Base-by-base conservation (phyloP, 1,140 invertebrate species). In the Archegozetes longisetosus region DNA sequence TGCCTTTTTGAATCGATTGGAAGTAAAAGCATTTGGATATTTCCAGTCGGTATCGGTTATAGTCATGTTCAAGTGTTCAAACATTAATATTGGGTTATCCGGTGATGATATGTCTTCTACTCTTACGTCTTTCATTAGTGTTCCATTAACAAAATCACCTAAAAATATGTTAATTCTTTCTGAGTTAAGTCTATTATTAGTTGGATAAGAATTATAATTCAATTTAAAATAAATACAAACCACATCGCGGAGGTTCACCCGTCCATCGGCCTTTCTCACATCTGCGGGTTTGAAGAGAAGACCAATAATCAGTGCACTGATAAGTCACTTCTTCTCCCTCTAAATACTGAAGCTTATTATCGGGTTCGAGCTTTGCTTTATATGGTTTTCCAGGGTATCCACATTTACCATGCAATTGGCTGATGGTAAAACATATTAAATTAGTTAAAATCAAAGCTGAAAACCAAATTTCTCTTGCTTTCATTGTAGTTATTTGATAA, bases 381-480 rank as follows among this genome's bases (percentile, higher is more conserved):
- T 51, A 58, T 46, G 57, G 57, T 28, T 58, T 58, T 29, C 57
- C 57, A 9, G 57, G 57, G 49, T 49, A 58, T 26, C 57, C 57
- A 58, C 57, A 58, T 29, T 58, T 50, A 1, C 40, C 20, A 29
- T 47, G 46, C 22, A 58, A 40, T 23, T 58, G 32, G 17, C 32
- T n/a, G n/a, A n/a, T n/a, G n/a, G n/a, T n/a, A n/a, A n/a, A 40
- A 40, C 32, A 40, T 40, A 40, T 40, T 40, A 17, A 17, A 40
- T 40, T 40, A 40, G 17, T 40, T 40, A 40, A 9, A 40, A 9
- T 9, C 6, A 40, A 9, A 40, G 17, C 17, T 40, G 32, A 9
- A 9, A 40, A 40, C 32, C 6, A 40, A 40, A 40, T 40, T 40
- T n/a, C n/a, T n/a, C n/a, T n/a, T n/a, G n/a, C n/a, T n/a, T n/a